Base-by-base conservation (phyloP, 2,797 vertebrate species). In the Steatocranus sp. region DNA sequence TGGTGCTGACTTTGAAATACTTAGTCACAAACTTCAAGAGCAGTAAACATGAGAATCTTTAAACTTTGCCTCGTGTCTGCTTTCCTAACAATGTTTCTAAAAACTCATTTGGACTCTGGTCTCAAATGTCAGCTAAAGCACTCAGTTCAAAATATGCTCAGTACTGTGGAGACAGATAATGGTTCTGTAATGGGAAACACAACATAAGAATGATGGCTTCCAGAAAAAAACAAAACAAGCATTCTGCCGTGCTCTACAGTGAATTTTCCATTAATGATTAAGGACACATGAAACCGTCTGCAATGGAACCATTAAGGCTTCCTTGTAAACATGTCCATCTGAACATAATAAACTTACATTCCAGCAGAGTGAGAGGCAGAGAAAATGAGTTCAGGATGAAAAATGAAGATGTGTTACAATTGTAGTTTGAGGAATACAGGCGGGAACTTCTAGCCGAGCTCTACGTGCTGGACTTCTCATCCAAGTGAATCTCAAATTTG, bases 241-340 rank as follows among this genome's bases (percentile, higher is more conserved):
- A 76, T 54, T 79, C 77, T 75, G 43, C 23, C 2, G 76, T 27
- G 68, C 88, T 85, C 85, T 77, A 80, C 25, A 91, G 81, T 58
- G 49, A 84, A 76, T 89, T 86, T 85, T 85, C 88, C 89, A 76
- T 66, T 84, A 87, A 89, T 82, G 86, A 90, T 87, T 78, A 84
- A 83, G 86, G 89, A 89, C 75, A 86, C 84, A 43, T 87, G 76
- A 91, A 83, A 89, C 88, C 88, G 80, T 83, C 79, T 89, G 84
- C 76, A 76, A 30, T 48, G 83, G 70, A 88, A 51, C 82, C 83
- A 86, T 90, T 91, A 91, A 77, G 49, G 78, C 85, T 46, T 87
- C 54, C 82, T 70, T 85, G 83, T 91, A 88, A 83, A 90, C 74
- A 90, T 89, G 87, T 81, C 83, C 83, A 89, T 87, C 88, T 87